A percentile compares a stretch with the other conserved stretches of the same genome.
Conservation (phyloP, 1,140 invertebrate genomes). For the Meteorus sp. region DNA sequence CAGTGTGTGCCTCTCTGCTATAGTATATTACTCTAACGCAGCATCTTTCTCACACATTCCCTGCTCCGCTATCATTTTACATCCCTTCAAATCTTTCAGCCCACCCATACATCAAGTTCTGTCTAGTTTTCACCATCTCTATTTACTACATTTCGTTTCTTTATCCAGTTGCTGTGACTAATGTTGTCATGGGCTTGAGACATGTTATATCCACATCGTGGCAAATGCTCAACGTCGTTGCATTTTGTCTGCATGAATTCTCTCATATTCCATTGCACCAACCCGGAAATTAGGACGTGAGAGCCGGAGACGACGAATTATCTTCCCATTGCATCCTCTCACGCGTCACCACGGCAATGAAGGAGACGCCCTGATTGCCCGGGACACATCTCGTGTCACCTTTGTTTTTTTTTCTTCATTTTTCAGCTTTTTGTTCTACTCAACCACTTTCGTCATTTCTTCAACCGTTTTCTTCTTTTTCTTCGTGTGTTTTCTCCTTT, state of each 20-base stretch:
- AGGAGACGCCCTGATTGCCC: conserved; percentile 26
- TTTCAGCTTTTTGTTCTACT: too few species aligned
- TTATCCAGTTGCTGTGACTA: neutral
- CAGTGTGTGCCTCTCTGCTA: conserved; percentile 18
- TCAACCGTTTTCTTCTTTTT: neutral
- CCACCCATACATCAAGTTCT: too few species aligned
- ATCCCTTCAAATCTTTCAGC: too few species aligned
- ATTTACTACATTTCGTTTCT: neutral
- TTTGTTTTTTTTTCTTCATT: conserved; percentile 13
- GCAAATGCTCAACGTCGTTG: too few species aligned
- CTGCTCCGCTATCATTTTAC: too few species aligned
- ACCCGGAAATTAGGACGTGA: conserved; percentile 5
- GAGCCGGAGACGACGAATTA: neutral
- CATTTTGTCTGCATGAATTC: neutral
- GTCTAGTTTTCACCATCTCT: too few species aligned
- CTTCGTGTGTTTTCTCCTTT: too few species aligned
- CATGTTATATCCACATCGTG: neutral
- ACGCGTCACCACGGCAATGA: conserved; percentile 10
- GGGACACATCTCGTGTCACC: conserved; percentile 14
- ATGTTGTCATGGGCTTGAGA: neutral
- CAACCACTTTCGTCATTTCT: conserved; percentile 11
- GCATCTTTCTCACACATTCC: neutral
- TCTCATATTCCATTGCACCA: neutral
- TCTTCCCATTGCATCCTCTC: neutral
- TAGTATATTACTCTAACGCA: conserved; percentile 2